phyloP scores from a whole-genome alignment of 1,140 invertebrate genomes.

The Megalopta genalis region DNA sequence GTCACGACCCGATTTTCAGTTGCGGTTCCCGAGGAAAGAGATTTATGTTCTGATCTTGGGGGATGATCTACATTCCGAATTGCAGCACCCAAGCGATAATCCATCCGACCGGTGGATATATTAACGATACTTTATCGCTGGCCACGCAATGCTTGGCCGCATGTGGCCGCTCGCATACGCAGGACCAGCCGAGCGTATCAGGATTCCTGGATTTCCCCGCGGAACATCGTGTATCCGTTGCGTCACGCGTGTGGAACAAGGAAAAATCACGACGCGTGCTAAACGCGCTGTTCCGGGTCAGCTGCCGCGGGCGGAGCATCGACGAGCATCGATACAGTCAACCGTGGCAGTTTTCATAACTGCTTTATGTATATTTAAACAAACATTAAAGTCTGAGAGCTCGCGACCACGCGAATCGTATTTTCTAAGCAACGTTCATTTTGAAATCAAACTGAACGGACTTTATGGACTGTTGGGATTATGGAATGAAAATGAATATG shows the following conservation, averaged over 20 bases:
- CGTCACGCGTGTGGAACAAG: slow-evolving; percentile 44
- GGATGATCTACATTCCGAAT: slow-evolving; percentile 61
- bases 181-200: slow-evolving; percentile 55
- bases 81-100: slow-evolving; percentile 65
- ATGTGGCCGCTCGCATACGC: slow-evolving; percentile 30
- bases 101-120: slow-evolving; percentile 62
- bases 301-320: slow-evolving; percentile 8
- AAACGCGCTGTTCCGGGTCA: slow-evolving; percentile 63
- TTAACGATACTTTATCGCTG: slow-evolving; percentile 69
- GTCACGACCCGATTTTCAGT: not conserved
- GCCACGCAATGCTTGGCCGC: slow-evolving; percentile 28
- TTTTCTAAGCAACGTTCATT: no score
- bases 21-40: slow-evolving; percentile 34
- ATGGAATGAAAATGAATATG: no score
- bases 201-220: slow-evolving; percentile 51
- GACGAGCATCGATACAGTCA: not conserved
- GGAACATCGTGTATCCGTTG: slow-evolving; percentile 34
- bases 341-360: no score
- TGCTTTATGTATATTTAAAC: no score
- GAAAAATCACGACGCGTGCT: slow-evolving; percentile 54
- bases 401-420: no score
- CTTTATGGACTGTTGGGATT: no score
- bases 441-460: no score
- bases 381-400: no score
- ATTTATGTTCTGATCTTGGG: slow-evolving; percentile 48